Conservation (phyloP, 1,140 invertebrate genomes). For the Campodea augens region DNA sequence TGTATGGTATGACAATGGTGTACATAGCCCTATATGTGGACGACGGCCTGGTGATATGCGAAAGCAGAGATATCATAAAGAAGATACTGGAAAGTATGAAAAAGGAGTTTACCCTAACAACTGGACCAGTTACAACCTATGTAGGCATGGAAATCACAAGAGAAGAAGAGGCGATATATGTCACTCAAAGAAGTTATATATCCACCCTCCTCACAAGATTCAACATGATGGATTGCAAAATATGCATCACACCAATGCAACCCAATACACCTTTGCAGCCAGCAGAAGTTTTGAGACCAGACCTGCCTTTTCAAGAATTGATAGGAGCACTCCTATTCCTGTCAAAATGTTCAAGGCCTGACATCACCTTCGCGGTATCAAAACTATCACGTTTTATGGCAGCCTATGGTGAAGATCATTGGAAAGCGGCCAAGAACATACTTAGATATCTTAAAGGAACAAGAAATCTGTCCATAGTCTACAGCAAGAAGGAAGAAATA, state of each 20-base stretch:
- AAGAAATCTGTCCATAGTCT: slow-evolving; percentile 15
- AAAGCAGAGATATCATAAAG: too few species aligned
- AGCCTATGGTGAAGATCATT: slow-evolving; percentile 17
- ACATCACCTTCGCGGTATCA: slow-evolving; percentile 27
- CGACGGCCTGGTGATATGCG: too few species aligned
- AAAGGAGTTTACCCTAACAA: too few species aligned
- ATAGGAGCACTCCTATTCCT: slow-evolving; percentile 26
- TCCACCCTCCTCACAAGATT: neutral
- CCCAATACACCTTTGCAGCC: too few species aligned
- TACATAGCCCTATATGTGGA: too few species aligned
- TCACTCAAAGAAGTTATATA: neutral
- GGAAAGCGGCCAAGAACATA: slow-evolving; percentile 20
- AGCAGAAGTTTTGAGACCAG: too few species aligned
- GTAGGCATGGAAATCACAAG: slow-evolving; percentile 6
- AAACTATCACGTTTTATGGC: slow-evolving; percentile 19
- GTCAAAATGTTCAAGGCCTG: slow-evolving; percentile 23
- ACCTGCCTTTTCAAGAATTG: slow-evolving; percentile 20
- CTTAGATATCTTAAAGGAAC: slow-evolving; percentile 25
- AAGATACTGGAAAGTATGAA: too few species aligned
- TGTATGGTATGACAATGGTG: slow-evolving; percentile 8
- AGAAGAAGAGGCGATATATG: neutral
- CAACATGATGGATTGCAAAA: neutral
- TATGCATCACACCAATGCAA: slow-evolving; percentile 12
- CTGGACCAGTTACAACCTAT: neutral
- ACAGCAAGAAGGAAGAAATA: slow-evolving; percentile 9